Base-by-base conservation (phyloP, 2,797 vertebrate species). In the Falco concolor region DNA sequence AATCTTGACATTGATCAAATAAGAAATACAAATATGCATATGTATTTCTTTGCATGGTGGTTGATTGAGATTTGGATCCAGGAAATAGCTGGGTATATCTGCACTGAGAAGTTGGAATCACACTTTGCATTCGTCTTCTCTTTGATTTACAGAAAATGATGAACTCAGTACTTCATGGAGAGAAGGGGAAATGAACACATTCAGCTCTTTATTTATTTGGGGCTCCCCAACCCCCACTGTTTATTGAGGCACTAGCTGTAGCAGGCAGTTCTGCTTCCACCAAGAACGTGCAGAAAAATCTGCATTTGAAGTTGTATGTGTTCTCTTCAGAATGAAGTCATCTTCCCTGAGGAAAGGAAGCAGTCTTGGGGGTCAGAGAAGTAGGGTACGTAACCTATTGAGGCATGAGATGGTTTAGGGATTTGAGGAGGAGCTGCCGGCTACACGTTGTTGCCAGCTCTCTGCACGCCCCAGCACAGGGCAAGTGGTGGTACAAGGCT, bases 381-480 rank as follows among this genome's bases (percentile, higher is more conserved):
- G 24, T 1, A 32, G 42, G 30, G 7, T 30, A 59, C 14, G 4
- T 19, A 5, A 14, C 9, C 1, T n/a, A 27, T 1, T 19, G 38
- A 30, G 18, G 20, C 12, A 44, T 11, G 13, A 32, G 20, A n/a
- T 12, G 6, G 30, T 47, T 24, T 18, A 28, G 45, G 28, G n/a
- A 9, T 44, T 19, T 57, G 49, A 64, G 75, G 19, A 70, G 30
- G 8, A 74, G 27, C 45, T 78, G 70, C 8, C 34, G 72, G 21
- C 19, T n/a, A 0, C 8, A 2, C 0, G 2, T 20, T 65, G 28
- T 24, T 64, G 4, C 30, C 44, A 54, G 50, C 16, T n/a, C 69
- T 50, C 20, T 10, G 2, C 0, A 0, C 3, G 12, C 17, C 27
- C 25, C 30, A 20, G 65, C 2, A 0, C 20, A 19, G 24, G 30